phyloP scores from a whole-genome alignment of 1,140 invertebrate species.

The Neodiprion fabricii region DNA sequence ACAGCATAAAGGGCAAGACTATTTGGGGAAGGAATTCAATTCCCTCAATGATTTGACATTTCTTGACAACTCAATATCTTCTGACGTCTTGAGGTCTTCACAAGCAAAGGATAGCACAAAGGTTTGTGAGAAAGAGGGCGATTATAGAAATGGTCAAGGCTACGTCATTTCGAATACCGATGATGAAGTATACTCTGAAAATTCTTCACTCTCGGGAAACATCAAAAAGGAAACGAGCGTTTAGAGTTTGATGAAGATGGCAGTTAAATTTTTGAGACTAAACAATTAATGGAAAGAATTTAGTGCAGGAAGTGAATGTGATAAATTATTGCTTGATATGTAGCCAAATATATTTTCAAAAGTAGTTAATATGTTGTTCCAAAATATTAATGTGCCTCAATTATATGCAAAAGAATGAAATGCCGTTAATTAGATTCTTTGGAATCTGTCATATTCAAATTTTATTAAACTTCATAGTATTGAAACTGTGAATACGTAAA shows the following conservation, averaged over 20 bases:
- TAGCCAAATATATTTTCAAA: not conserved
- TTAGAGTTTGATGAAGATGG: constrained; percentile 27
- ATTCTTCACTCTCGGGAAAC: constrained; percentile 19
- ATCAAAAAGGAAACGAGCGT: constrained; percentile 57
- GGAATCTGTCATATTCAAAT: not conserved
- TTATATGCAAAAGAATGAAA: not conserved
- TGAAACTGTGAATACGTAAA: too few species aligned
- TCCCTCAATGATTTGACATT: constrained; percentile 43
- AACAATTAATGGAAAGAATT: not conserved
- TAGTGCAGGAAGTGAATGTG: constrained; percentile 5
- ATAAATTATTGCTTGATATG: not conserved
- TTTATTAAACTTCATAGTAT: too few species aligned
- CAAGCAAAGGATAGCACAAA: not conserved
- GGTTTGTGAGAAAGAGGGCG: not conserved
- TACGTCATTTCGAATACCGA: constrained; percentile 12
- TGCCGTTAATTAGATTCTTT: not conserved
- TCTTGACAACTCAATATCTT: constrained; percentile 24
- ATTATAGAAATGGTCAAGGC: not conserved
- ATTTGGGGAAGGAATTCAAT: constrained; percentile 34
- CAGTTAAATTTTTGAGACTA: not conserved
- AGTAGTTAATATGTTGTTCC: not conserved
- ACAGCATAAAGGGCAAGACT: constrained; percentile 24
- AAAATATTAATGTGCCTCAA: constrained; percentile 2
- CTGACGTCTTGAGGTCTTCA: not conserved
- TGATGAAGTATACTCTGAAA: constrained; percentile 34